A percentile compares a stretch with the other conserved stretches of the same genome.
Evolutionary conservation across 2,888 invertebrate species (phyloP).

Genomic region (Catocala sponsa): DNA sequence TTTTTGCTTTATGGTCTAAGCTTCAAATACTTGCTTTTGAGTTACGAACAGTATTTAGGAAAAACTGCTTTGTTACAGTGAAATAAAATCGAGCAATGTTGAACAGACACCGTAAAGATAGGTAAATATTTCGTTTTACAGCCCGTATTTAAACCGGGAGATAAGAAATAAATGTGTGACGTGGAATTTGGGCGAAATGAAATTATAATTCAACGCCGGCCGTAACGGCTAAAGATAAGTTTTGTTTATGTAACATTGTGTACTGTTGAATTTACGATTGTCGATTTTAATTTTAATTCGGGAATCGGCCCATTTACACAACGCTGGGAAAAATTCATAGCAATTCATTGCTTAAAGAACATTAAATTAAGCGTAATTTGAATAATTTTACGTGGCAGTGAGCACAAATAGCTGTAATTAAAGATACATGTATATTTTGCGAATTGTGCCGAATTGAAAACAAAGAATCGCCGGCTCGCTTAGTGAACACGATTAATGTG

Average conservation of each 20-base stretch:
- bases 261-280: slow-evolving; percentile 71
- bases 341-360: slow-evolving; percentile 78
- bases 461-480: slow-evolving; percentile 51
- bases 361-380: slow-evolving; percentile 82
- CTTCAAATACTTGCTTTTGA: slow-evolving; percentile 31
- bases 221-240: slow-evolving; percentile 74
- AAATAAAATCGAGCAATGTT: slow-evolving; percentile 37
- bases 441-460: slow-evolving; percentile 63
- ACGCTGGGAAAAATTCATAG: slow-evolving; percentile 73
- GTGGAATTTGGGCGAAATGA: slow-evolving; percentile 56
- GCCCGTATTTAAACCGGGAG: slow-evolving; percentile 42
- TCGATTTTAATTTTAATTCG: slow-evolving; percentile 80
- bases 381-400: slow-evolving; percentile 82
- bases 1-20: slow-evolving; percentile 60
- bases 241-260: slow-evolving; percentile 76
- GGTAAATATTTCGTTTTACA: slow-evolving; percentile 45
- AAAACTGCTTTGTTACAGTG: slow-evolving; percentile 22
- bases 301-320: slow-evolving; percentile 76
- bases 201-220: slow-evolving; percentile 65
- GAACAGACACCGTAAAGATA: slow-evolving; percentile 45
- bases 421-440: slow-evolving; percentile 67
- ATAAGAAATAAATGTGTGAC: slow-evolving; percentile 55
- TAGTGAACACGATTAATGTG: slow-evolving; percentile 55
- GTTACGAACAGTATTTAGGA: slow-evolving; percentile 22
- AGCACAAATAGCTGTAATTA: slow-evolving; percentile 81